Base-by-base conservation (phyloP, 1,140 invertebrate species). In the Drosophila sturtevanti region DNA sequence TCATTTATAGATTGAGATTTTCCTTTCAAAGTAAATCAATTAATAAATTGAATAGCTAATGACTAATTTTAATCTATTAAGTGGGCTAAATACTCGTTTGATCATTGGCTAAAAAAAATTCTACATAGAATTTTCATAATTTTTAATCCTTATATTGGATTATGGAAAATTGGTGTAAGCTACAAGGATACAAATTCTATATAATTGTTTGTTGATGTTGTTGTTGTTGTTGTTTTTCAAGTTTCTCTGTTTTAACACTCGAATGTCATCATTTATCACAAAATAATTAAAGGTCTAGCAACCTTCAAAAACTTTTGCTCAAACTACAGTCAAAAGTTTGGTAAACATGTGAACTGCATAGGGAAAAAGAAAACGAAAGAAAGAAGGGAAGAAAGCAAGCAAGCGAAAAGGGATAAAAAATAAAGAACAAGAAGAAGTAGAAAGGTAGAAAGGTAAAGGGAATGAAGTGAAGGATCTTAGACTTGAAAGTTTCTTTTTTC, bases 201-300 rank as follows among this genome's bases (percentile, higher is more conserved):
- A 31, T 48, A 18, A 62, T 41, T 62, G 64, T 82, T 79, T 68
- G 44, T 69, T 48, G 78, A 51, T 71, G 67, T 71, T 74, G 66
- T 58, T 64, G 41, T 27, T 31, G 3, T 31, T 31, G 27, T 31
- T 31, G 27, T 31, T 6, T 54, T 18, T 11, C 16, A 4, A 18
- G 41, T 48, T 48, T 12, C 12, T 48, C n/a, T 65, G 56, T 21
- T 31, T 44, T 62, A 58, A 67, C 80, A 85, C 77, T 76, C 72
- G 74, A 87, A 78, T 90, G 84, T 87, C 89, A 89, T 90, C 89
- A 91, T 91, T 91, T 91, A 91, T 91, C 90, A 91, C 81, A 85
- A 91, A 91, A 90, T 91, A 91, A 91, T 91, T 91, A 91, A 90
- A 91, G 86, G 68, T 80, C 79, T 69, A 63, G 71, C 71, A 75